phyloP scores from a whole-genome alignment of 2,113 vertebrate genomes.

The Dinomys branickii region DNA sequence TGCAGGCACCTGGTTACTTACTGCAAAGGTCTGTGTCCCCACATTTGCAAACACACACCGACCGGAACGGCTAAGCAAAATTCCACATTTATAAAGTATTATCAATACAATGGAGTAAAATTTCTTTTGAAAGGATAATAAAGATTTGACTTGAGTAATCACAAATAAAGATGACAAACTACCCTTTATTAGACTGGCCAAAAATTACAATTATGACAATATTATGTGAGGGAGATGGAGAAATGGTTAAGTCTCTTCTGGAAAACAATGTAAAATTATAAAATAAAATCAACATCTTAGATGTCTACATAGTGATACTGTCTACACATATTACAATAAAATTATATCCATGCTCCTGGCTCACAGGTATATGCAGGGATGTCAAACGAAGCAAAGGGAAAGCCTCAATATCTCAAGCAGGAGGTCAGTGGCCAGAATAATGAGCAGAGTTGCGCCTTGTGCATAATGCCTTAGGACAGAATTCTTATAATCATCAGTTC shows the following conservation, averaged over 20 bases:
- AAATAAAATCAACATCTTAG: background rate
- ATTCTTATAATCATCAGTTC: background rate
- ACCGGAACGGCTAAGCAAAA: background rate
- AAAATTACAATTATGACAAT: background rate
- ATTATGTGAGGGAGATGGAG: background rate
- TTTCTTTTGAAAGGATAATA: background rate
- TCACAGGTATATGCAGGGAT: fast-evolving
- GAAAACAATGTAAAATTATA: background rate
- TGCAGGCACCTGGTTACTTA: background rate
- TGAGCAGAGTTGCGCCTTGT: background rate
- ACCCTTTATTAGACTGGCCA: background rate
- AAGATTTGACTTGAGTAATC: background rate
- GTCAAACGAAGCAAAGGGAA: background rate
- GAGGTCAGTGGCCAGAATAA: fast-evolving
- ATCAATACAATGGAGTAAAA: background rate
- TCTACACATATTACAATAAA: background rate
- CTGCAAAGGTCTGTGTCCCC: background rate
- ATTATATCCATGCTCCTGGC: background rate
- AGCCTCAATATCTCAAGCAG: background rate
- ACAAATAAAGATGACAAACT: background rate
- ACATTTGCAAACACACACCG: background rate
- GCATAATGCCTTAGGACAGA: background rate
- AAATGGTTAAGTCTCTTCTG: background rate
- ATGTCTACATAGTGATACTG: background rate
- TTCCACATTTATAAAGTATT: background rate